phyloP scores from a whole-genome alignment of 2,888 invertebrate species.

The Drosophila setosimentum region DNA sequence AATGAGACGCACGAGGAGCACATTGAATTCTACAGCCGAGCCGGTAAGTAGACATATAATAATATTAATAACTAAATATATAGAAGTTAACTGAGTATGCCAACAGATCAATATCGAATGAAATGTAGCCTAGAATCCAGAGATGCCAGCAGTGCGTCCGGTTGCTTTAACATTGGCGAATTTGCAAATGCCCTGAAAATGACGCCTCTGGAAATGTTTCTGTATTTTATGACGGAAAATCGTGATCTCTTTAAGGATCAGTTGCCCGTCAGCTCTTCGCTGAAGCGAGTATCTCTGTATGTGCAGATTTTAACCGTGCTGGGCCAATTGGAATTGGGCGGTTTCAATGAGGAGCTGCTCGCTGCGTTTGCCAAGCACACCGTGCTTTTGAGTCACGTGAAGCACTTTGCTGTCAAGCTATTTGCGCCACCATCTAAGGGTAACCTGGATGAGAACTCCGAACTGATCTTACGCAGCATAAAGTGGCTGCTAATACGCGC shows the following conservation, averaged over 20 bases:
- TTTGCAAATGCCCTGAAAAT: slow-evolving; percentile 45
- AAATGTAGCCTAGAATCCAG: slow-evolving; percentile 21
- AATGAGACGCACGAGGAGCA: slow-evolving; percentile 38
- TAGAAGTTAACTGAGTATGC: background rate
- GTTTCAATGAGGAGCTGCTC: slow-evolving; percentile 70
- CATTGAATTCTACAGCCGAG: slow-evolving; percentile 30
- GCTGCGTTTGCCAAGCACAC: slow-evolving; percentile 61
- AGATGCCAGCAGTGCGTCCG: slow-evolving; percentile 2
- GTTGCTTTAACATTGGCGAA: slow-evolving; percentile 45
- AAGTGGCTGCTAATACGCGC: slow-evolving; percentile 63
- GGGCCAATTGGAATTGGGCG: slow-evolving; percentile 74
- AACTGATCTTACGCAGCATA: slow-evolving; percentile 57
- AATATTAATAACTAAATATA: background rate
- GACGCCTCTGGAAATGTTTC: slow-evolving; percentile 77
- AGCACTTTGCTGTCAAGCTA: slow-evolving; percentile 58
- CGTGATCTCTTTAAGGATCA: slow-evolving; percentile 67
- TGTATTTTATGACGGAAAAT: slow-evolving; percentile 58
- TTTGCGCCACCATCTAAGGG: slow-evolving; percentile 82
- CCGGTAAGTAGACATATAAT: slow-evolving; percentile 15
- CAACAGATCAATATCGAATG: slow-evolving; percentile 12
- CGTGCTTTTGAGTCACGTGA: slow-evolving; percentile 64
- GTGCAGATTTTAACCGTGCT: slow-evolving; percentile 65
- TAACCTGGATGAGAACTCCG: slow-evolving; percentile 53
- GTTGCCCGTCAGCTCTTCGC: slow-evolving; percentile 63
- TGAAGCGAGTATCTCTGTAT: slow-evolving; percentile 68